Evolutionary conservation across 1,140 invertebrate genomes (phyloP), one percentile per base, ranked within the genome.

Genomic region (Nymphalis io): DNA sequence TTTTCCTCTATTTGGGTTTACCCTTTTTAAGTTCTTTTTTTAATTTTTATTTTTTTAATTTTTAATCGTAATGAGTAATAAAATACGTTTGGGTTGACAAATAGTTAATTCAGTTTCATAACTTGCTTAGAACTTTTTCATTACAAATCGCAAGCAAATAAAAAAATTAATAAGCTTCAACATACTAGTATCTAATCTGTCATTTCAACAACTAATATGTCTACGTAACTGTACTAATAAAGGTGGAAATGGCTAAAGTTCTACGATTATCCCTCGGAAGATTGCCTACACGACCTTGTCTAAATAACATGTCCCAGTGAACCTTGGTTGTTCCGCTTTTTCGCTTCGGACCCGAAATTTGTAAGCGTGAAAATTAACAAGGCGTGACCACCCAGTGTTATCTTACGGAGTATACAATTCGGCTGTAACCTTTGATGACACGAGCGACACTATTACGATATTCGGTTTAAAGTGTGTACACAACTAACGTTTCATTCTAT

Each of bases 291-390:
- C 63, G 69, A 33, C 69, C 69, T 71, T 71, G 69, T 39, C 55
- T 42, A 62, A 55, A 61, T 67, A 65, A 68, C 27, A 44, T 68
- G 71, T 68, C 70, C 64, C 70, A 73, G 27, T 68, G 60, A 73
- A 60, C 71, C 63, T 61, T 55, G 51, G 38, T 58, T 44, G 69
- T 72, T 67, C 64, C 60, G 64, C 46, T 57, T 16, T 44, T 61
- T 60, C 33, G 61, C 27, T 60, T 39, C 57, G 62, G 33, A 66
- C 63, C 69, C 63, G 51, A 71, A 71, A 71, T 61, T 55, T 66
- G 46, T 46, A 39, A 66, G 63, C 69, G 69, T 71, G 69, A 66
- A 71, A 71, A 66, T 71, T 59, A 60, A 58, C 69, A 66, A 60
- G 23, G 16, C 44, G 48, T 64, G 69, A 71, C 69, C 59, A 64